Conservation (phyloP, 2,113 vertebrate genomes). For the Oxygymnocypris stewartii region DNA sequence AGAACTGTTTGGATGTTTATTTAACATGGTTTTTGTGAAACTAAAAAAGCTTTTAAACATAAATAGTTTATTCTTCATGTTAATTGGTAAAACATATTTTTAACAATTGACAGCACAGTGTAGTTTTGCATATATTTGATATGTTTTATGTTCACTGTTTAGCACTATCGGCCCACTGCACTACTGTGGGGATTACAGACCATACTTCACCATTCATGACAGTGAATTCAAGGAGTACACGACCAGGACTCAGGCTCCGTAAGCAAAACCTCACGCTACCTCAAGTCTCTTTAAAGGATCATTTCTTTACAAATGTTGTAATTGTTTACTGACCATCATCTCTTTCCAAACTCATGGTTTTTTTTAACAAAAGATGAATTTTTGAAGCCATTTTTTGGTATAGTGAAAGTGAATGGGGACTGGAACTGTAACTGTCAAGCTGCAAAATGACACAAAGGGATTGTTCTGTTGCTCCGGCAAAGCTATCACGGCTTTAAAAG, state of each 20-base stretch:
- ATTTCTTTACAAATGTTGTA: not conserved
- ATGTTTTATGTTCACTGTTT: not conserved
- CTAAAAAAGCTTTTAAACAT: not conserved
- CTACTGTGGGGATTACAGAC: conserved; percentile 91
- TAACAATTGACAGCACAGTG: not conserved
- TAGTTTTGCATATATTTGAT: not conserved
- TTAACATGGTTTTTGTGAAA: not conserved
- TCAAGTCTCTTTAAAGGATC: not conserved
- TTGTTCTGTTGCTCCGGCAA: too few species aligned
- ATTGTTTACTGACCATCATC: not conserved
- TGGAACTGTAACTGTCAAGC: too few species aligned
- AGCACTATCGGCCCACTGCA: conserved; percentile 88
- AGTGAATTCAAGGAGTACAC: conserved; percentile 93
- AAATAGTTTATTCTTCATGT: not conserved
- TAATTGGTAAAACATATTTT: not conserved
- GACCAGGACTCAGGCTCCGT: conserved; percentile 91
- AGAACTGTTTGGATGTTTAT: not conserved
- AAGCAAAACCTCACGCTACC: conserved; percentile 63
- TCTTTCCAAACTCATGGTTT: not conserved
- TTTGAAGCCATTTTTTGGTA: not conserved
- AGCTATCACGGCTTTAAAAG: too few species aligned
- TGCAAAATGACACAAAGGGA: too few species aligned
- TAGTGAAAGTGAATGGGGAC: not conserved
- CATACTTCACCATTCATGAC: conserved; percentile 97
- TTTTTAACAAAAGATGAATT: not conserved